Evolutionary conservation across 2,888 invertebrate genomes (phyloP), one percentile per base, ranked within the genome.

Genomic region (Cantharis flavilabris): DNA sequence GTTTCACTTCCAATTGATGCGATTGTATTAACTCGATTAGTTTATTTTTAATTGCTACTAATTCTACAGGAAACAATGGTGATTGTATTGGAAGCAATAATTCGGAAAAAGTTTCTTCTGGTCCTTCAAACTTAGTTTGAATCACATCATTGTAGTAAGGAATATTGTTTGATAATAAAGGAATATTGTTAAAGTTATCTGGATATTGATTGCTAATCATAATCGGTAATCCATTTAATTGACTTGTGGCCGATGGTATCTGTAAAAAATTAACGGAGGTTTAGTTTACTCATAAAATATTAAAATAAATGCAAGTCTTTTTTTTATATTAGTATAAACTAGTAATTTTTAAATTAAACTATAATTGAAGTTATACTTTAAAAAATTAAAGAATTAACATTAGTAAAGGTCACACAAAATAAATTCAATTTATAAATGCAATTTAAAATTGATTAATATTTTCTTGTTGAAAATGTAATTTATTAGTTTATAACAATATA

Each of bases 41-140:
- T 64, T 72, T 72, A n/a, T 49, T 69, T 75, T 78, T 78, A 9
- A 67, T 49, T 14, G 18, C 10, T 16, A 77, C 16, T n/a, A 77
- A 49, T 7, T 70, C 28, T 4, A 30, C 18, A 5, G 73, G 62
- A 69, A 70, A 77, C n/a, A 30, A 30, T 7, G 70, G 30, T n/a
- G 49, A 3, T 67, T 71, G 73, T 62, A 77, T 77, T 33, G 71
- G 71, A 13, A 23, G 4, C 13, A 77, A 18, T 16, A 77, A 69
- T 9, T 65, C 28, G 1, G 62, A 5, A 14, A 71, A 73, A 23
- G 70, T 63, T 9, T 67, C 20, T 23, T 18, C 26, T 13, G 65
- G 23, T 9, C n/a, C 20, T 1, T n/a, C 65, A n/a, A 49, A 49
- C 7, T 49, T 49, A 7, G n/a, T n/a, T n/a, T 5, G 5, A n/a